Conservation (phyloP, 2,888 invertebrate species). For the Rotaria sp. region DNA sequence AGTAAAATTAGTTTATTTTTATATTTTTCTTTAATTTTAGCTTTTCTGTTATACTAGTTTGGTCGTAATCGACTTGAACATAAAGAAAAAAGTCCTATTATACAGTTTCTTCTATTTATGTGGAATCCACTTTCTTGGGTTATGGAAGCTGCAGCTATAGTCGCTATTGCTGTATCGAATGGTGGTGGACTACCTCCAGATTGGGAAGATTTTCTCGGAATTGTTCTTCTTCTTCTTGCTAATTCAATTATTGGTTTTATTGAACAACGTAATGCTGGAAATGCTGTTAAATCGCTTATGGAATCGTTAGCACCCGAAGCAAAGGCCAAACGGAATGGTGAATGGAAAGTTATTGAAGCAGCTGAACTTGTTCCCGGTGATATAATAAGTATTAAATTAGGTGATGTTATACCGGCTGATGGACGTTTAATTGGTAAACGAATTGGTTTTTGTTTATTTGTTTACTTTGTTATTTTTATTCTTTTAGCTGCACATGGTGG, state of each 20-base stretch:
- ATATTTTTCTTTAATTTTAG: background rate
- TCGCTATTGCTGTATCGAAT: background rate
- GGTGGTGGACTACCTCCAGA: background rate
- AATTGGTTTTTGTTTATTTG: background rate
- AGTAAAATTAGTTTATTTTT: background rate
- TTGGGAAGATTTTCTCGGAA: conserved; percentile 20
- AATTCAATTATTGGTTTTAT: conserved; percentile 19
- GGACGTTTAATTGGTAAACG: background rate
- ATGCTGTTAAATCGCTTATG: conserved; percentile 2
- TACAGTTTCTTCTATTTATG: conserved; percentile 13
- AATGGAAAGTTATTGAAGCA: conserved; percentile 1
- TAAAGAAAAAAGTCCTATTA: background rate
- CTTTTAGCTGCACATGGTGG: background rate
- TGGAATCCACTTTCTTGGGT: conserved; percentile 24
- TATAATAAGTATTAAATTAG: background rate
- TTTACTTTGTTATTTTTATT: no score
- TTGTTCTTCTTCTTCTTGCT: background rate
- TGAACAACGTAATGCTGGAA: conserved; percentile 9
- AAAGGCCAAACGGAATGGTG: background rate
- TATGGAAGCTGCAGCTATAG: background rate
- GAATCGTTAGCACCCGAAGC: background rate
- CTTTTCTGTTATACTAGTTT: background rate
- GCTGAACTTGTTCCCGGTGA: background rate
- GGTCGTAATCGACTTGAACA: conserved; percentile 4
- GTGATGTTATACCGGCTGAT: conserved; percentile 3